A percentile compares a stretch with the other conserved stretches of the same genome.
Conservation (phyloP, 2,888 invertebrate genomes). For the Drosophila kanekoi region DNA sequence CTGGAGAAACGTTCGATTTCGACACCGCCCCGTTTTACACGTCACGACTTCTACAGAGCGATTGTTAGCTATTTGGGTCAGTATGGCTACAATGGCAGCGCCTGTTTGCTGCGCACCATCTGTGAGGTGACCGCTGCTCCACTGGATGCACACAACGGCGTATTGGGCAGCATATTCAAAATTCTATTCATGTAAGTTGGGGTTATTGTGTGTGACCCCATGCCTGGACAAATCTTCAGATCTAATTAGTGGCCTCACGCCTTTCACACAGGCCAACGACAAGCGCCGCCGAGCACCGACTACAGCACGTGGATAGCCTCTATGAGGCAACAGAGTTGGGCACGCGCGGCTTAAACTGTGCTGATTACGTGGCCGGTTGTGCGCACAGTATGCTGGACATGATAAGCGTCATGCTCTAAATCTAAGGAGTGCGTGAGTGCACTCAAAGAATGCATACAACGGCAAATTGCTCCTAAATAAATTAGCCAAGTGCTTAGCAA, state of each 20-base stretch:
- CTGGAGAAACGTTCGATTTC: slow-evolving; percentile 50
- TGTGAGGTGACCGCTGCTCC: slow-evolving; percentile 87
- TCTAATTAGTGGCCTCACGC: slow-evolving; percentile 53
- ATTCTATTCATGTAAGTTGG: slow-evolving; percentile 89
- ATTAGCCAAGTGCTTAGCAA: neutral
- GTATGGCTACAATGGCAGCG: slow-evolving; percentile 85
- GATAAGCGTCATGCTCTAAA: slow-evolving; percentile 73
- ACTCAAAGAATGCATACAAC: slow-evolving; percentile 15
- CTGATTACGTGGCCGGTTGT: slow-evolving; percentile 74
- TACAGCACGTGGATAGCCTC: slow-evolving; percentile 62
- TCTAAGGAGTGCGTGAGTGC: slow-evolving; percentile 17
- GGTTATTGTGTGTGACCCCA: neutral
- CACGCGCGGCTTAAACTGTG: slow-evolving; percentile 60
- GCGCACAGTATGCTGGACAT: slow-evolving; percentile 78
- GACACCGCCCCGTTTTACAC: slow-evolving; percentile 61
- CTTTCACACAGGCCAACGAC: slow-evolving; percentile 77
- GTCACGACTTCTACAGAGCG: slow-evolving; percentile 78
- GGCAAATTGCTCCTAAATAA: neutral
- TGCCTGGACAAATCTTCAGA: slow-evolving; percentile 12
- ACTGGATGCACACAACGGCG: slow-evolving; percentile 86
- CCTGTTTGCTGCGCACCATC: slow-evolving; percentile 88
- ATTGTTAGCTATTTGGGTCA: slow-evolving; percentile 77
- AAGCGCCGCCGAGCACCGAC: slow-evolving; percentile 68
- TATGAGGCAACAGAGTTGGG: slow-evolving; percentile 69
- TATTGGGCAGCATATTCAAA: slow-evolving; percentile 89